Base-by-base conservation (phyloP, 92 coral and sea anemone genomes). In the Epizoanthus ramosus region DNA sequence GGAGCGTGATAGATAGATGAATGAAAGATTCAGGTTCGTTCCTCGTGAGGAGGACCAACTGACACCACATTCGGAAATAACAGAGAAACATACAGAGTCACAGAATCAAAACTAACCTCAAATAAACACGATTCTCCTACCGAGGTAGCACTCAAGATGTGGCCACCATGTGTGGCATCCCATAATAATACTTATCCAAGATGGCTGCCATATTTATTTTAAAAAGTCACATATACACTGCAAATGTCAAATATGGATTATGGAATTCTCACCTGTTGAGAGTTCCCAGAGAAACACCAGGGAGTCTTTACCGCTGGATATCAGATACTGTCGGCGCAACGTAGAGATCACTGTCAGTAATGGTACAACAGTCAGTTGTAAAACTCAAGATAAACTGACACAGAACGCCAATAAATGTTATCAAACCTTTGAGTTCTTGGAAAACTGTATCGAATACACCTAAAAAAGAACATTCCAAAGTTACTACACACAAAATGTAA, bases 201-300 rank as follows among this genome's bases (percentile, higher is more conserved):
- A 50, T 50, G 54, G 54, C 16, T 50, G 54, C 54, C 54, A 50
- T 50, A 50, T 50, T 10, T 50, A 50, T 13, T 13, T n/a, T n/a
- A n/a, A n/a, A 50, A 50, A 50, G 54, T 50, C 54, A 50, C 15
- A 50, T 12, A 13, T 50, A 12, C 9, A 12, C 14, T 50, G 54
- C 16, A 50, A 50, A 50, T 50, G 12, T 50, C 54, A 50, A n/a
- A n/a, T n/a, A 13, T 50, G 54, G 54, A 12, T 50, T 13, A 50
- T 50, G 54, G 14, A 50, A 13, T 50, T 50, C 84, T 88, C 68
- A 95, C 99, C 99, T 87, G 99, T 96, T 2, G 99, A 87, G 2
- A 96, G 90, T 74, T 96, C 99, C 99, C 99, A 96, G 39, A 96
- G 82, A 68, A 91, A 96, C 72, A 96, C 98, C 75, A 90, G 79